A percentile compares a stretch with the other conserved stretches of the same genome.
phyloP scores from a whole-genome alignment of 2,797 vertebrate genomes.

The Tiaroga cobitis region DNA sequence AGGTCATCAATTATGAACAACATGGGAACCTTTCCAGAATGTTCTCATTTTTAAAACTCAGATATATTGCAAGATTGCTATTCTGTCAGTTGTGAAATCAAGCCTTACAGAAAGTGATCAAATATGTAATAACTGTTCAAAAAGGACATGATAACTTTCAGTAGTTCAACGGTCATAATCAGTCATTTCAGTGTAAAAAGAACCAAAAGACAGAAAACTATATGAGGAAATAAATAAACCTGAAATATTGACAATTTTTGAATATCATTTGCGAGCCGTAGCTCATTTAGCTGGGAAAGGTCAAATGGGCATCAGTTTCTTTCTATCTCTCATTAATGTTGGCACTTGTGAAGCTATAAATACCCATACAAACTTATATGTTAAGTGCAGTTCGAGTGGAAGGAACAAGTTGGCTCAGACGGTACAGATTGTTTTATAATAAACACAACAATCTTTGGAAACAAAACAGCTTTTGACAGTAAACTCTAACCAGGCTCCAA shows the following conservation, averaged over 20 bases:
- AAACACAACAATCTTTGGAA: slow-evolving; percentile 30
- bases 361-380: slow-evolving; percentile 15
- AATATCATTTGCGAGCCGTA: slow-evolving; percentile 7
- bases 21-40: slow-evolving; percentile 10
- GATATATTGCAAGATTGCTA: neutral
- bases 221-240: neutral
- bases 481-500: slow-evolving; percentile 23
- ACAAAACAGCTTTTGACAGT: neutral
- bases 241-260: neutral
- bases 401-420: slow-evolving; percentile 27
- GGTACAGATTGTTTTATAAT: slow-evolving; percentile 31
- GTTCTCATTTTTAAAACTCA: neutral
- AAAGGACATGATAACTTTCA: neutral
- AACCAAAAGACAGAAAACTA: neutral
- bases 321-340: slow-evolving; percentile 9
- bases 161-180: neutral
- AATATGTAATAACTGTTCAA: neutral
- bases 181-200: neutral
- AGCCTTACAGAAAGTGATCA: neutral
- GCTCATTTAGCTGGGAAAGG: slow-evolving; percentile 23
- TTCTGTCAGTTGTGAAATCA: neutral
- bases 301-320: slow-evolving; percentile 14
- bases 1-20: slow-evolving; percentile 33
- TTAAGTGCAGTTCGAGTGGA: slow-evolving; percentile 16
- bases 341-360: slow-evolving; percentile 25